Percentiles rank a stretch among this genome's conserved stretches.
phyloP scores from a whole-genome alignment of 1,140 invertebrate species.

The Drosophila ercepeae region DNA sequence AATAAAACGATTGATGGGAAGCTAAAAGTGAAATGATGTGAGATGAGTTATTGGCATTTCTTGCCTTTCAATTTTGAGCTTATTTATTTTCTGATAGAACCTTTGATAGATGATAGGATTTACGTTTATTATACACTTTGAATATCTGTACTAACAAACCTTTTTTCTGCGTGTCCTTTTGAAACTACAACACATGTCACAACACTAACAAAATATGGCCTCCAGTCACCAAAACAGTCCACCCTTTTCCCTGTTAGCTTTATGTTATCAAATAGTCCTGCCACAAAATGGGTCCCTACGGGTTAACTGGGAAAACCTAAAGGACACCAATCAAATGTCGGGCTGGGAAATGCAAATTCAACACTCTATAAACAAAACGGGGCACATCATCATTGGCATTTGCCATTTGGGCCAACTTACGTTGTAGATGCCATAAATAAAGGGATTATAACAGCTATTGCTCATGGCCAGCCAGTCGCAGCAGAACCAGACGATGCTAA shows the following conservation, averaged over 20 bases:
- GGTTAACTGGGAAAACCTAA: background rate
- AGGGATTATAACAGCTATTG: slow-evolving; percentile 94
- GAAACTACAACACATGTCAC: background rate
- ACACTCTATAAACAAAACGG: slow-evolving; percentile 13
- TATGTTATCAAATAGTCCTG: background rate
- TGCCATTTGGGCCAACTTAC: slow-evolving; percentile 86
- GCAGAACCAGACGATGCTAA: slow-evolving; percentile 91
- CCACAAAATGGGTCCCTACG: slow-evolving; percentile 25
- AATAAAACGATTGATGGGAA: slow-evolving; percentile 21
- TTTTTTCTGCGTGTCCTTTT: background rate
- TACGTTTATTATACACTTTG: background rate
- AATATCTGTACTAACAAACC: background rate
- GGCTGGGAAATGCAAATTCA: slow-evolving; percentile 35
- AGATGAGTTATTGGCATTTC: background rate
- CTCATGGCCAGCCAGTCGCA: slow-evolving; percentile 94
- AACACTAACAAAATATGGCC: slow-evolving; percentile 7
- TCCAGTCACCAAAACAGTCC: slow-evolving; percentile 6
- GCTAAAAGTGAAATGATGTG: slow-evolving; percentile 6
- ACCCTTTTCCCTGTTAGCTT: slow-evolving; percentile 1
- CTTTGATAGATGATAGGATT: no score
- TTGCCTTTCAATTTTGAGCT: background rate
- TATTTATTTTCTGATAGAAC: background rate
- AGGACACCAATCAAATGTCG: slow-evolving; percentile 24
- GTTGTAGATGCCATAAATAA: slow-evolving; percentile 94
- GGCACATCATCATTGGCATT: slow-evolving; percentile 16